phyloP scores from a whole-genome alignment of 2,797 vertebrate genomes.

The Ceryle rudis region DNA sequence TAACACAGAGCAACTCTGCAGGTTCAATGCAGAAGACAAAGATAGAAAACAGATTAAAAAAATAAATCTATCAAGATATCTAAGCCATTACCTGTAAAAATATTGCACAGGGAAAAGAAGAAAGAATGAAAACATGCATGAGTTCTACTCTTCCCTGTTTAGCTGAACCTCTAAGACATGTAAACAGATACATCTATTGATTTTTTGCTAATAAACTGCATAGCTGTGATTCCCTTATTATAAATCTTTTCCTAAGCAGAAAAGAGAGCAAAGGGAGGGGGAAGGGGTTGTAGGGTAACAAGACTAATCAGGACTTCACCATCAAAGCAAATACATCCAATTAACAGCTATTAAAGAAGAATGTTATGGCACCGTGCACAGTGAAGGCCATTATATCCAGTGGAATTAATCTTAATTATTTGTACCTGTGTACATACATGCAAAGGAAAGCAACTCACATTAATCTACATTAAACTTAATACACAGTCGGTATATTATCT shows the following conservation, averaged over 20 bases:
- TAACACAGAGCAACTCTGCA: neutral
- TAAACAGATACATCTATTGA: neutral
- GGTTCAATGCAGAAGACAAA: neutral
- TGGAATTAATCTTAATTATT: constrained; percentile 92
- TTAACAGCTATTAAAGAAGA: constrained; percentile 83
- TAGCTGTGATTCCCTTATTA: constrained; percentile 38
- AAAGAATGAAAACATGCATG: neutral
- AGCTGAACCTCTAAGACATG: neutral
- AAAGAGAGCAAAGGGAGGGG: constrained; percentile 30
- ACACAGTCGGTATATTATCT: constrained; percentile 76
- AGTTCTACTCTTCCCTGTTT: neutral
- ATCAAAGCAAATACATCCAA: constrained; percentile 83
- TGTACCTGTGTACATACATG: constrained; percentile 84
- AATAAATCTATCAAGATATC: neutral
- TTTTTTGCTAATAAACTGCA: constrained; percentile 38
- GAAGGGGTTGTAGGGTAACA: constrained; percentile 73
- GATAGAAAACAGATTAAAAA: neutral
- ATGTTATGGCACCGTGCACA: constrained; percentile 82
- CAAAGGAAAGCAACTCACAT: constrained; percentile 86
- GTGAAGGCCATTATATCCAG: constrained; percentile 82
- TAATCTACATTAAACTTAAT: constrained; percentile 92
- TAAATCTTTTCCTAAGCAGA: constrained; percentile 69
- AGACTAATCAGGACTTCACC: constrained; percentile 83
- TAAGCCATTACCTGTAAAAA: neutral
- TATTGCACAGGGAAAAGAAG: neutral